Evolutionary conservation across 2,113 vertebrate genomes (phyloP).

Genomic region (Silurus asotus): DNA sequence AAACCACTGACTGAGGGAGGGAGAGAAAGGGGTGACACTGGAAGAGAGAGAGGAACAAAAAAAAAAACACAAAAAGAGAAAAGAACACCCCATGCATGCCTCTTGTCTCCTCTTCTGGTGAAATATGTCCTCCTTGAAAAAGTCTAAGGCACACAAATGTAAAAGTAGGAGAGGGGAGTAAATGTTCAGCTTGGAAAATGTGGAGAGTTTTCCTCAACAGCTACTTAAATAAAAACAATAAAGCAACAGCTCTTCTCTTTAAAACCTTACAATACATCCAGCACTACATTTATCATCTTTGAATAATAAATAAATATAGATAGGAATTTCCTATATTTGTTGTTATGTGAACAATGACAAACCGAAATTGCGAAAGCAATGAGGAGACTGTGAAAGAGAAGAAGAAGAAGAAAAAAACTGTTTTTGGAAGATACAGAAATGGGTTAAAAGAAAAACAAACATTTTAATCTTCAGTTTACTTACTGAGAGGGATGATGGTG

Average conservation of each 20-base stretch:
- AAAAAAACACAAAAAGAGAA: constrained; percentile 45
- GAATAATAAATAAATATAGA: background rate
- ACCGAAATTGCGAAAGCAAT: background rate
- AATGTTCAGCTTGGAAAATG: constrained; percentile 1
- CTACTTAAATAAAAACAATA: background rate
- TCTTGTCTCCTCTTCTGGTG: constrained; percentile 47
- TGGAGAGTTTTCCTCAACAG: constrained; percentile 3
- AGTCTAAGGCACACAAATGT: constrained; percentile 34
- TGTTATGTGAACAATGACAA: background rate
- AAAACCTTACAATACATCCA: background rate
- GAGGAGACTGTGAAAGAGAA: background rate
- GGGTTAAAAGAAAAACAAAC: background rate
- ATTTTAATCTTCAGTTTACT: background rate
- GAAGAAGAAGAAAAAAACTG: background rate
- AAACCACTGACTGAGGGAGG: constrained; percentile 60
- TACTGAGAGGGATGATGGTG: background rate
- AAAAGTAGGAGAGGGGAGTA: constrained; percentile 33
- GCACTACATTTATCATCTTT: background rate
- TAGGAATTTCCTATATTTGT: background rate
- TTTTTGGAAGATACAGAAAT: background rate
- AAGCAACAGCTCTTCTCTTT: background rate
- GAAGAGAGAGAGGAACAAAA: constrained; percentile 31
- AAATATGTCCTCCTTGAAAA: constrained; percentile 43
- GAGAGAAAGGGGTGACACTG: constrained; percentile 42
- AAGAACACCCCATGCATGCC: constrained; percentile 47